phyloP scores from a whole-genome alignment of 1,140 invertebrate species.

The Caenorhabditis inopinata region DNA sequence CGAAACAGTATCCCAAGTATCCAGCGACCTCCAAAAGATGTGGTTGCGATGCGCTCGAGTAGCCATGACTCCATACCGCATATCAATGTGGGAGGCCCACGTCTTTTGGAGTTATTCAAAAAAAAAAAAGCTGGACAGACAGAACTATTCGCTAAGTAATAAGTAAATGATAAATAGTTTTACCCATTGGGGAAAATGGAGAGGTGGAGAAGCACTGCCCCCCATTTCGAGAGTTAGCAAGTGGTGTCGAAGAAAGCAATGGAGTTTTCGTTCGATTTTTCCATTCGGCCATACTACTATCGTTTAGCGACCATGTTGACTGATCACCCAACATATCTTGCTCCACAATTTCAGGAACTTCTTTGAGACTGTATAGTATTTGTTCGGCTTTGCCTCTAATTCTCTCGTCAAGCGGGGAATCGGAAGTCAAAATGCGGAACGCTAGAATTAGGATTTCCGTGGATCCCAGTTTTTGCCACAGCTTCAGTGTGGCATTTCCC shows the following conservation, averaged over 20 bases:
- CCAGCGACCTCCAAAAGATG: too few relatives aligned
- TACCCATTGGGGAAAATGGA: conserved; percentile 23
- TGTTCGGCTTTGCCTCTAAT: conserved; percentile 32
- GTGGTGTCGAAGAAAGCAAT: conserved; percentile 29
- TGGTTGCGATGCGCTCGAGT: too few relatives aligned
- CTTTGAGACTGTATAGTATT: background rate
- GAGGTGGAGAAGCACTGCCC: background rate
- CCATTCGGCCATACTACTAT: conserved; percentile 42
- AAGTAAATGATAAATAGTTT: too few relatives aligned
- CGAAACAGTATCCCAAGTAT: too few relatives aligned
- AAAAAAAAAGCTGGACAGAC: background rate
- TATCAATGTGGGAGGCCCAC: too few relatives aligned
- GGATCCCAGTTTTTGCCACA: conserved; percentile 33
- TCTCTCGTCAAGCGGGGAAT: conserved; percentile 10
- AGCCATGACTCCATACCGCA: too few relatives aligned
- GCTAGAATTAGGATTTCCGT: conserved; percentile 24
- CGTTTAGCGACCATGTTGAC: conserved; percentile 38
- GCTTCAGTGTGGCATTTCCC: background rate
- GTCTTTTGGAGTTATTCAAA: too few relatives aligned
- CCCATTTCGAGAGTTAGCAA: background rate
- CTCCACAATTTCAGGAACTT: background rate
- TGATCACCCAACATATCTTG: background rate
- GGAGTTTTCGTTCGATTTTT: conserved; percentile 39
- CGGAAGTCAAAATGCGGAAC: background rate
- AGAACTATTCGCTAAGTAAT: too few relatives aligned